phyloP scores from a whole-genome alignment of 2,797 vertebrate genomes.

The Hozukius guyotensis region DNA sequence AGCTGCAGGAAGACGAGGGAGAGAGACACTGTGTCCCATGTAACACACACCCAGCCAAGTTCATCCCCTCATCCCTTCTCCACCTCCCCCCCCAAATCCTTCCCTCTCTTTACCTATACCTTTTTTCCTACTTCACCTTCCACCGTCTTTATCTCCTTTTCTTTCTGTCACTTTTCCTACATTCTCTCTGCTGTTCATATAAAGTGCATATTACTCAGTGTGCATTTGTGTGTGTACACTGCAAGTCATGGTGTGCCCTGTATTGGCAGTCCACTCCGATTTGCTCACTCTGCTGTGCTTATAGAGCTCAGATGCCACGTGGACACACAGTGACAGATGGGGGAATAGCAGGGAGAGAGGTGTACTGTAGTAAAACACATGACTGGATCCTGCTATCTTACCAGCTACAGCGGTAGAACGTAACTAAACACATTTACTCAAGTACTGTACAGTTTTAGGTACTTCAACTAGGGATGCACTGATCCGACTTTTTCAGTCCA shows the following conservation, averaged over 20 bases:
- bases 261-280: constrained; percentile 53
- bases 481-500: no score
- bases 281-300: constrained; percentile 52
- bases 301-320: constrained; percentile 36
- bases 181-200: background rate
- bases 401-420: no score
- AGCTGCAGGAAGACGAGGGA: constrained; percentile 44
- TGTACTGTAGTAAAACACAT: background rate
- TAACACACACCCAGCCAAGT: constrained; percentile 46
- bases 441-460: no score
- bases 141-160: background rate
- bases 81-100: background rate
- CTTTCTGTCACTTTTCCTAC: background rate
- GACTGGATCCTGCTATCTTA: no score
- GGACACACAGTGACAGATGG: constrained; percentile 67
- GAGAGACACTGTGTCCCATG: constrained; percentile 24
- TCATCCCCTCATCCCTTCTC: constrained; percentile 6
- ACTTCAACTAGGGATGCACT: no score
- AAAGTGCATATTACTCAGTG: background rate
- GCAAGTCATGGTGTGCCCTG: constrained; percentile 20
- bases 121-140: background rate
- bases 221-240: constrained; percentile 14
- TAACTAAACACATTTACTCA: no score
- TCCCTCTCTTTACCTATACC: background rate
- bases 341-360: constrained; percentile 60